Evolutionary conservation across 2,888 invertebrate genomes (phyloP), one percentile per base, ranked within the genome.

Genomic region (Drosophila pseudotakahashii): DNA sequence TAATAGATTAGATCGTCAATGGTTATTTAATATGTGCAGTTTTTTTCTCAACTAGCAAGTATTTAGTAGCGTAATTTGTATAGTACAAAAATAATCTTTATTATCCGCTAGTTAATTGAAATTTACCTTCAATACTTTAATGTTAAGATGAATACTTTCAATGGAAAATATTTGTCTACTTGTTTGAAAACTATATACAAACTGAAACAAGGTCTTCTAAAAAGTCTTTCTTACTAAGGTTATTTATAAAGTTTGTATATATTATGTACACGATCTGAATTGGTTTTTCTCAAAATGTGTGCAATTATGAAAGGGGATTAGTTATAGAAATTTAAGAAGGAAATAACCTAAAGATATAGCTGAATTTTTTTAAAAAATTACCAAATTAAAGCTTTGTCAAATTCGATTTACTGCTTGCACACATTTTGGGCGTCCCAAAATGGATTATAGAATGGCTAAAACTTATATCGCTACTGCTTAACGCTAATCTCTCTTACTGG

Each of bases 71-170:
- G 71, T 53, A 77, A 69, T 75, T 61, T 60, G 52, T 80, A 82
- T 79, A 64, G 80, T 80, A 80, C 80, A 80, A 80, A 80, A 80
- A 80, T 80, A 80, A 64, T 64, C 48, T 67, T 41, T 54, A 39
- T 51, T 66, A 48, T 44, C 23, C 14, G 37, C 44, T 66, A 55
- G n/a, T 34, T 66, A 32, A 67, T 61, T 52, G 50, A 70, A 41
- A 36, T 50, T 41, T 48, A 14, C 37, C 36, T 48, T 58, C 30
- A 53, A 51, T 69, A 41, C 53, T n/a, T 48, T 34, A 50, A 44
- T 50, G 51, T 26, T 51, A 9, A 51, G 51, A 47, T 34, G 10
- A 50, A 59, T 54, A 39, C 34, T 68, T 68, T 67, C 59, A 52
- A 39, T 58, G 30, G 50, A 60, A 64, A 58, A 52, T 58, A 58